Evolutionary conservation across 2,888 invertebrate genomes (phyloP), one percentile per base, ranked within the genome.

Genomic region (Elysia crispata): DNA sequence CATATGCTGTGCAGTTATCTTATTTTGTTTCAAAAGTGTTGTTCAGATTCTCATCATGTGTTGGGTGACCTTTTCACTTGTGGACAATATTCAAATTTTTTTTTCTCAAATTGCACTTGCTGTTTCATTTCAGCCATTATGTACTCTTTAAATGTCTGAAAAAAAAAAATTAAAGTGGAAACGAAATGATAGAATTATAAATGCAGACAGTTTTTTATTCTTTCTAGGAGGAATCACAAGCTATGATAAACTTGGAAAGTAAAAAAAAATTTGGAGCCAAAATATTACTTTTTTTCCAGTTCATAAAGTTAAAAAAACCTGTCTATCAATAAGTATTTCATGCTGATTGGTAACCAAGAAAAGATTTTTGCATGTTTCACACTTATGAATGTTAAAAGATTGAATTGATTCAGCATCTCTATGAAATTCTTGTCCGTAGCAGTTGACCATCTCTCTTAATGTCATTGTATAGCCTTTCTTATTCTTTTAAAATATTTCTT

Each of bases 401-500:
- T 41, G 5, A 41, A 41, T 41, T 41, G 41, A 41, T 41, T 41
- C 41, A 41, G 41, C 11, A 41, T 11, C 3, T 6, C 41, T 11
- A 41, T 41, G 41, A 41, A 41, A 41, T 41, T 41, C 41, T 41
- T 41, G 41, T 41, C 11, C 11, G 3, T 41, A 41, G 3, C 5
- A 41, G 41, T 41, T 41, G 41, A 6, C 15, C 60, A 60, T 8
- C 23, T 60, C 23, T 23, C 25, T 31, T 62, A 75, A 60, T 50
- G 30, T 20, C 20, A 18, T 33, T 75, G 25, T 62, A 30, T 30
- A 25, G 23, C 49, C 18, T 75, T 57, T 60, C n/a, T 49, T 76
- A 18, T 67, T 11, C 23, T 66, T 41, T 67, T 1, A 33, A 23
- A 5, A 50, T 75, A 20, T 66, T 79, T 62, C 25, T 76, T 76